Conservation (phyloP, 2,797 vertebrate species). For the Dryobates pubescens region DNA sequence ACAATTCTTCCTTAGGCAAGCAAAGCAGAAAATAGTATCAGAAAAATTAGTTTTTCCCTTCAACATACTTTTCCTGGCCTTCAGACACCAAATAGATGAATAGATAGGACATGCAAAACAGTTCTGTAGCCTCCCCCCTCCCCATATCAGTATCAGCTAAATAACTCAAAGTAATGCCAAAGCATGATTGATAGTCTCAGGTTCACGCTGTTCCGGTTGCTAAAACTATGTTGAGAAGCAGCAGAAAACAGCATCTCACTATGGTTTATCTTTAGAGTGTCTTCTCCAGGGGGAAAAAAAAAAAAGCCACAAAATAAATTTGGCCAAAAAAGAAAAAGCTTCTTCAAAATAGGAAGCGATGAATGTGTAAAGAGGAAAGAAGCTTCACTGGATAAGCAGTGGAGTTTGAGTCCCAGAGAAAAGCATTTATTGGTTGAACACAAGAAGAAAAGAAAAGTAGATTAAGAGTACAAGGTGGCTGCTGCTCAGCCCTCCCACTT, state of each 20-base stretch:
- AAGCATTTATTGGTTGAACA: background rate
- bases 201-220: background rate
- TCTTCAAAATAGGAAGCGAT: background rate
- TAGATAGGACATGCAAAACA: background rate
- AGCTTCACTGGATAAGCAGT: background rate
- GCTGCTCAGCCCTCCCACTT: background rate
- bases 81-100: background rate
- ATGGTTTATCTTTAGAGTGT: background rate
- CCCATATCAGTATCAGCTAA: background rate
- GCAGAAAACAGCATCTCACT: background rate
- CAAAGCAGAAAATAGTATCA: background rate
- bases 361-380: background rate
- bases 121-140: background rate
- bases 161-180: background rate
- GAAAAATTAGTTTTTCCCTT: background rate
- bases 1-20: background rate
- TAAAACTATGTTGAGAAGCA: background rate
- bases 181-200: background rate
- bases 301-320: background rate
- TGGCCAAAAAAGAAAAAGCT: rapidly evolving
- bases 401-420: background rate
- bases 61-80: background rate
- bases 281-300: background rate
- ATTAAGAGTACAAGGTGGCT: background rate
- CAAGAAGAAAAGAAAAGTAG: background rate